Evolutionary conservation across 2,113 vertebrate species (phyloP).

Genomic region (Bufo bufo): DNA sequence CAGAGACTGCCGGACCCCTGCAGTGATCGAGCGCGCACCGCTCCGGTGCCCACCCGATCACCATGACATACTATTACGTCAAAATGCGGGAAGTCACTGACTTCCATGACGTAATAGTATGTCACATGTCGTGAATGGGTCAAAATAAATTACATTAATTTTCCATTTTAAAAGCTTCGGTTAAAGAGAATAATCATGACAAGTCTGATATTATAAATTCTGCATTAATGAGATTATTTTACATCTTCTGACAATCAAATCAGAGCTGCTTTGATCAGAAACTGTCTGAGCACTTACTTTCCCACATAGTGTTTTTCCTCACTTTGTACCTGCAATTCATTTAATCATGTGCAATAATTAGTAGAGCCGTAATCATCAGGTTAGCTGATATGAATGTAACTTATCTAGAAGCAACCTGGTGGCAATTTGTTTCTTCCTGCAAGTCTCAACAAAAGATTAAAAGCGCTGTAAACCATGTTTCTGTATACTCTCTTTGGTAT

Average conservation of each 20-base stretch:
- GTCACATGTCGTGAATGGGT: not conserved
- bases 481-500: not conserved
- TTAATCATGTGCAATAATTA: not conserved
- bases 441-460: not conserved
- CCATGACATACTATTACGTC: not conserved
- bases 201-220: conserved; percentile 43
- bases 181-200: conserved; percentile 47
- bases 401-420: not conserved
- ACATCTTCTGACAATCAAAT: conserved; percentile 30
- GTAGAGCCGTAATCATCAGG: not conserved
- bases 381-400: not conserved
- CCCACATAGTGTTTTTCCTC: conserved; percentile 25
- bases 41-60: too few relatives aligned
- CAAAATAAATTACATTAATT: conserved; percentile 52
- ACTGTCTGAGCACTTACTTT: not conserved
- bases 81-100: too few relatives aligned
- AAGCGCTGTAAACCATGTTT: not conserved
- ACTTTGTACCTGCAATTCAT: not conserved
- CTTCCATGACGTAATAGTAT: too few relatives aligned
- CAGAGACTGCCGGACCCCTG: too few relatives aligned
- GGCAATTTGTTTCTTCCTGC: not conserved
- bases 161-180: conserved; percentile 42
- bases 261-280: not conserved
- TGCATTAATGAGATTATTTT: conserved; percentile 52
- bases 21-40: too few relatives aligned